Base-by-base conservation (phyloP, 2,888 invertebrate genomes). In the Drosophila cognata region DNA sequence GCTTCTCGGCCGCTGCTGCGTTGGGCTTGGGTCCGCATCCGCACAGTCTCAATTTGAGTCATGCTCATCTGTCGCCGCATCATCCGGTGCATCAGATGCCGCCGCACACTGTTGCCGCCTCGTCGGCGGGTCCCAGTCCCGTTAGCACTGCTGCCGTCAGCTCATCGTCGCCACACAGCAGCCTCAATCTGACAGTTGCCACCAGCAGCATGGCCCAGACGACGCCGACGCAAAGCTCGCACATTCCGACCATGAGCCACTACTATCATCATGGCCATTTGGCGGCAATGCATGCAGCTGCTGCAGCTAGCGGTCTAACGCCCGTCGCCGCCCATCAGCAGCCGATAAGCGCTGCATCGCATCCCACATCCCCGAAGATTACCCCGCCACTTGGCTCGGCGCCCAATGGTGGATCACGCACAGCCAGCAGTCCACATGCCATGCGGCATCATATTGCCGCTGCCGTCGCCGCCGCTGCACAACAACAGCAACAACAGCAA, bases 51-150 rank as follows among this genome's bases (percentile, higher is more conserved):
- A 92, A 92, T 69, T 78, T 93, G 60, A 88, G 91, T 4, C 92
- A 92, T 77, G 90, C 92, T 2, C 93, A 93, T 58, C 91, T 93
- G 70, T 92, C 93, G 57, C 91, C 91, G 7, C 91, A 91, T 53
- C 92, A 92, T 69, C 81, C 91, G 7, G 90, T 90, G 62, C 92
- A 92, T 67, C 93, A 92, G 79, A 60, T 92, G 74, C 91, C 91
- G 59, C 85, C 92, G 28, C 93, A 93, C 64, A 88, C 90, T 2
- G 62, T 79, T 21, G 57, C 85, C 71, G 74, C 77, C 75, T 69
- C 89, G 51, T 59, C 79, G 28, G 82, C 74, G 1, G 82, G 82
- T 1, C 79, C 79, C 18, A 81, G 74, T 59, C 66, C 82, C 0
- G 68, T 57, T 2, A 57, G 77, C 81, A 50, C 84, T 81, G 74